Evolutionary conservation across 92 coral and sea anemone genomes (phyloP).

Genomic region (Scolanthus callimorphus): DNA sequence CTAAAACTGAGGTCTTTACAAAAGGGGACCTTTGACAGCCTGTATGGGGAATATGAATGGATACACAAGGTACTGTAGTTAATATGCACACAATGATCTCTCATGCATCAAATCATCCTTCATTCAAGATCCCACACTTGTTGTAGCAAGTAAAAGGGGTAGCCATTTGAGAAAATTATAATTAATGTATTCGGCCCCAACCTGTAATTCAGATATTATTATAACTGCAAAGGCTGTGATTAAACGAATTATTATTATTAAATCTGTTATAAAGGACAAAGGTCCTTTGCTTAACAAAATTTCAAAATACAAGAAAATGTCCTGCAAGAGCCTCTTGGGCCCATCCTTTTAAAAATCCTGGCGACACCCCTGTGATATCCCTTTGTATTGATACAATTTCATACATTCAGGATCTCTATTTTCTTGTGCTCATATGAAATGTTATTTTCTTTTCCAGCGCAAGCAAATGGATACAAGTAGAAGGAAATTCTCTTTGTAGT

Average conservation of each 20-base stretch:
- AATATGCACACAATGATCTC: background rate
- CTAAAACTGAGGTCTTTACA: constrained; percentile 85
- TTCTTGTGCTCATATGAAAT: too few species aligned
- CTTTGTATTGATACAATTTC: background rate
- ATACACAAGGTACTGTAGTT: constrained; percentile 75
- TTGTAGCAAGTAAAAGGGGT: too few species aligned
- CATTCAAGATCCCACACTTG: too few species aligned
- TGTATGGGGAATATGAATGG: constrained; percentile 97
- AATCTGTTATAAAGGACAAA: too few species aligned
- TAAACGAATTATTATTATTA: too few species aligned
- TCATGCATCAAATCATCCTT: background rate
- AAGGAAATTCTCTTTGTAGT: constrained; percentile 59
- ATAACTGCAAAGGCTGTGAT: too few species aligned
- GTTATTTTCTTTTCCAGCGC: constrained; percentile 55
- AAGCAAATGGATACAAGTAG: constrained; percentile 89
- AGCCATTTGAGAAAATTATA: too few species aligned
- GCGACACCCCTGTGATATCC: background rate
- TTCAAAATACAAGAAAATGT: background rate
- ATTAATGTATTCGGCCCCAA: too few species aligned
- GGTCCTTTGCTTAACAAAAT: too few species aligned
- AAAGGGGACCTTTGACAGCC: constrained; percentile 85
- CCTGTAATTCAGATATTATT: too few species aligned
- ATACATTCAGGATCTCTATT: background rate
- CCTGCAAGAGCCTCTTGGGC: background rate
- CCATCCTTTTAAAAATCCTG: background rate